Percentiles rank a stretch among this genome's conserved stretches.
These are phyloP conservation scores for Halocynthia aurantium DNA, from an alignment of 23 tunicate genomes.

Conservation along the genomic window DNA sequence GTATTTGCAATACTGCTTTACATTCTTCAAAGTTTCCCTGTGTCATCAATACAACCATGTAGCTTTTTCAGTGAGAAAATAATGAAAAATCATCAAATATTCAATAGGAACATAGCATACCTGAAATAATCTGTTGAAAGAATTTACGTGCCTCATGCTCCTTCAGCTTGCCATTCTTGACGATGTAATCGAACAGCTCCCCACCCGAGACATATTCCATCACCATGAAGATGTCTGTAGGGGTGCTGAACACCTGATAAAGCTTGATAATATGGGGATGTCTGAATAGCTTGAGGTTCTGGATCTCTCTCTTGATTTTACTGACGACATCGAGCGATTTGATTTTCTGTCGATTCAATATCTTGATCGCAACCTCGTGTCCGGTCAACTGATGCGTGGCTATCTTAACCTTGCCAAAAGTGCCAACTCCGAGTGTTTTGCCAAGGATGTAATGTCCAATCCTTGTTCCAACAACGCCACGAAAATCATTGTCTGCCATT, in stretches of 20 bases:
- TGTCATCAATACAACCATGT: too few relatives aligned
- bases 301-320: slow-evolving; percentile 92
- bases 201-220: slow-evolving; percentile 99
- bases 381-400: slow-evolving; percentile 97
- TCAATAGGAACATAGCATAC: slow-evolving; percentile 2
- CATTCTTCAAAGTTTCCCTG: too few relatives aligned
- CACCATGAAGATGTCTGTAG: slow-evolving; percentile 98
- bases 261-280: slow-evolving; percentile 99
- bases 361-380: slow-evolving; percentile 92
- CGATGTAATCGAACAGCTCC: slow-evolving; percentile 97
- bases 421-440: slow-evolving; percentile 90
- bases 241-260: slow-evolving; percentile 96
- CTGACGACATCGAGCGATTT: slow-evolving; percentile 95
- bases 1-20: too few relatives aligned
- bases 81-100: too few relatives aligned
- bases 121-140: slow-evolving; percentile 99
- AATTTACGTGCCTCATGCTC: slow-evolving; percentile 94
- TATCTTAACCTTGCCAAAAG: slow-evolving; percentile 98
- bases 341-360: slow-evolving; percentile 84
- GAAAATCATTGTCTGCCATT: too few relatives aligned
- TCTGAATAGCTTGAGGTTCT: slow-evolving; percentile 90
- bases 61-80: too few relatives aligned
- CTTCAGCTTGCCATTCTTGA: slow-evolving; percentile 83
- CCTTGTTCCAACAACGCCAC: neutral
- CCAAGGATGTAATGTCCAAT: slow-evolving; percentile 95